phyloP scores from a whole-genome alignment of 64 coral and sea anemone species.

The Montipora cactus region DNA sequence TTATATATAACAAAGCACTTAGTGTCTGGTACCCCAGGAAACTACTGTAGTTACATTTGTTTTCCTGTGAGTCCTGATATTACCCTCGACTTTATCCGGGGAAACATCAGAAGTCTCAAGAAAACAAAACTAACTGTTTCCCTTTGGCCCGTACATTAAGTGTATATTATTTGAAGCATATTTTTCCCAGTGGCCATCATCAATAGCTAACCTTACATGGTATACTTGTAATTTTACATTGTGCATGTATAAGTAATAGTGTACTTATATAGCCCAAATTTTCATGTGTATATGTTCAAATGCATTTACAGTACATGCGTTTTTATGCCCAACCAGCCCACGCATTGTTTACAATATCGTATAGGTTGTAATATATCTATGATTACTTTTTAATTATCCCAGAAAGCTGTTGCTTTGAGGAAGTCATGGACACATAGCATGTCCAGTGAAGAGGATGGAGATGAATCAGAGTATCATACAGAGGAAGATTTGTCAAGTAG shows the following conservation, averaged over 20 bases:
- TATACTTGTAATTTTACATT: constrained; percentile 33
- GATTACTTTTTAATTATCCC: constrained; percentile 38
- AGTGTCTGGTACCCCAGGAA: no score
- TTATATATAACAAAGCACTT: no score
- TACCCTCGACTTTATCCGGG: no score
- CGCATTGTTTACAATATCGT: no score
- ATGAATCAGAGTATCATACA: constrained; percentile 43
- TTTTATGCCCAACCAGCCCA: no score
- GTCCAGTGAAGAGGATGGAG: constrained; percentile 39
- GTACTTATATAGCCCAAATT: not conserved
- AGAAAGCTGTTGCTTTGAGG: constrained; percentile 45
- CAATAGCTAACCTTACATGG: constrained; percentile 34
- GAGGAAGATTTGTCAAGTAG: constrained; percentile 42
- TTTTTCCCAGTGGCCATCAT: constrained; percentile 23
- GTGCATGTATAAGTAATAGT: constrained; percentile 32
- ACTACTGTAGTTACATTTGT: no score
- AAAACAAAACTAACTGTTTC: no score
- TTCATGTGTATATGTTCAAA: no score
- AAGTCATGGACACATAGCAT: constrained; percentile 39
- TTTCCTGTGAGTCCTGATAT: no score
- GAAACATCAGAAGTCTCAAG: no score
- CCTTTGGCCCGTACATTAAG: not conserved
- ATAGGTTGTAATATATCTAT: constrained; percentile 5
- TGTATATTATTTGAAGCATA: constrained; percentile 30
- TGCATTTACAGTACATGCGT: no score